These are phyloP conservation scores for Pseudachorutes palmiensis DNA, from an alignment of 1,140 invertebrate species.

Conservation along the genomic window DNA sequence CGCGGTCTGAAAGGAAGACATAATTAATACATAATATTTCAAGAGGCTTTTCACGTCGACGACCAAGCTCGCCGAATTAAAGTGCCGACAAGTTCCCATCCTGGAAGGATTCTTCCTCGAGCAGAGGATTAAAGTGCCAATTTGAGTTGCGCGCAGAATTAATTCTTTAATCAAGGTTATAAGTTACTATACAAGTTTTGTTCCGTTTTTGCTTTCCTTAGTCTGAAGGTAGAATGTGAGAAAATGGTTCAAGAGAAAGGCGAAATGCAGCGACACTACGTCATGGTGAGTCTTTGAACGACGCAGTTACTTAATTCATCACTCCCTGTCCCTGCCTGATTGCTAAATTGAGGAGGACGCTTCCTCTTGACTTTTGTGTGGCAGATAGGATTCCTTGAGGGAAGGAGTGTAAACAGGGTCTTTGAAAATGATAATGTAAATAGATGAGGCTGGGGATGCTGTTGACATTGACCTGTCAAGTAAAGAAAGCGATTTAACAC, in stretches of 20 bases:
- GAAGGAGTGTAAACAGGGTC: neutral
- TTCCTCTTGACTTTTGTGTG: neutral
- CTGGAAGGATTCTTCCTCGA: no score
- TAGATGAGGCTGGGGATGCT: constrained; percentile 1
- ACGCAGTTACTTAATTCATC: no score
- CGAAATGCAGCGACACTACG: constrained; percentile 94
- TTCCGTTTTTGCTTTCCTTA: constrained; percentile 53
- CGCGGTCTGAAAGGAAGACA: no score
- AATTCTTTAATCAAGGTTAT: neutral
- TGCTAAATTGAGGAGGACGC: neutral
- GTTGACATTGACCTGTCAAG: constrained; percentile 13
- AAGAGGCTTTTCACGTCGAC: no score
- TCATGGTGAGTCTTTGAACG: constrained; percentile 69
- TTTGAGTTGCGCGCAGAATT: neutral
- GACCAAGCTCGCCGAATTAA: no score
- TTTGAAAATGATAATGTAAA: neutral
- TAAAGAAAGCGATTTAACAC: constrained; percentile 13
- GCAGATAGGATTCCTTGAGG: constrained; percentile 1
- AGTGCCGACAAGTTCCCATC: no score
- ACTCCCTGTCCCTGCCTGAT: neutral
- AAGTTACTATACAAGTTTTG: neutral
- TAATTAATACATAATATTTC: no score
- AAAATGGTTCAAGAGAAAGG: constrained; percentile 93
- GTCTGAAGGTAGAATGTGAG: constrained; percentile 70
- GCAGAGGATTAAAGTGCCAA: no score